Conservation (phyloP, 2,113 vertebrate genomes). For the Percina caprodes region DNA sequence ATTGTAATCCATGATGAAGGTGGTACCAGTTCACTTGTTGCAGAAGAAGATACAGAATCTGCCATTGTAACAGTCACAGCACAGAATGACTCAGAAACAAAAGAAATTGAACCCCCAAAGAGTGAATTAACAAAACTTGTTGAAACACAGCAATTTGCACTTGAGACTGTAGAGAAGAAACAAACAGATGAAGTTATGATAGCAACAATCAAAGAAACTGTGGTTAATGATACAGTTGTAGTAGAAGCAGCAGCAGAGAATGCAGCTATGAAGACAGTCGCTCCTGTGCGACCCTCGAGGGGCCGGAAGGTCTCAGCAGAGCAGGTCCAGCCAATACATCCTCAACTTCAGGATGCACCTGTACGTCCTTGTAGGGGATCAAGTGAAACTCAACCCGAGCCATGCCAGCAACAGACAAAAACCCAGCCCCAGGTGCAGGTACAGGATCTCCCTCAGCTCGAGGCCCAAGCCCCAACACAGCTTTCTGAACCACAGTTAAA, state of each 20-base stretch:
- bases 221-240: slow-evolving; percentile 31
- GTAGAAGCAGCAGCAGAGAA: slow-evolving; percentile 30
- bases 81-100: slow-evolving; percentile 45
- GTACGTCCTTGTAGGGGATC: slow-evolving; percentile 56
- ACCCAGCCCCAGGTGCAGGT: slow-evolving; percentile 34
- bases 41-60: slow-evolving; percentile 11
- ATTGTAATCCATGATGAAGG: slow-evolving; percentile 28
- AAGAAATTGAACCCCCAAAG: slow-evolving; percentile 23
- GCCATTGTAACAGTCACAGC: neutral
- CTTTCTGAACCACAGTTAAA: slow-evolving; percentile 45
- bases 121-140: slow-evolving; percentile 25
- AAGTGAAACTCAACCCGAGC: slow-evolving; percentile 62
- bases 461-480: slow-evolving; percentile 34
- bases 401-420: slow-evolving; percentile 37
- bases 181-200: slow-evolving; percentile 36
- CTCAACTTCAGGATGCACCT: slow-evolving; percentile 60
- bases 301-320: slow-evolving; percentile 65
- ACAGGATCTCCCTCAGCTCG: slow-evolving; percentile 28
- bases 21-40: neutral
- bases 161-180: slow-evolving; percentile 43
- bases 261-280: slow-evolving; percentile 44
- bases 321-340: slow-evolving; percentile 46
- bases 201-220: slow-evolving; percentile 51
- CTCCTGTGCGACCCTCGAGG: slow-evolving; percentile 76
- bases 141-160: slow-evolving; percentile 13